These are phyloP conservation scores for Tipula confusa DNA, from an alignment of 2,888 invertebrate genomes.

Conservation along the genomic window DNA sequence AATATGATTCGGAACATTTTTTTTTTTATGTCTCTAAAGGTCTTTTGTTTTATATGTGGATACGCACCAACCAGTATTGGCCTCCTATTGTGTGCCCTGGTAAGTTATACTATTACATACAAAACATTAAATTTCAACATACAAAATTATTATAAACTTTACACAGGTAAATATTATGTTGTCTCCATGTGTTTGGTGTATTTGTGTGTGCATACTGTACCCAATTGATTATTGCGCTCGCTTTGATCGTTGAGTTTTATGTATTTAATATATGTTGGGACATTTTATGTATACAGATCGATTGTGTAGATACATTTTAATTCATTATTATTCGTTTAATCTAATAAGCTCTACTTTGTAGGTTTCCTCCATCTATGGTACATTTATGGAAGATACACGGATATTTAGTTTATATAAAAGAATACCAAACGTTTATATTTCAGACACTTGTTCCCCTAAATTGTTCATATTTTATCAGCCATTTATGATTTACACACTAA, in stretches of 20 bases:
- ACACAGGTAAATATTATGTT: constrained; percentile 25
- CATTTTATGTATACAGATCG: not conserved
- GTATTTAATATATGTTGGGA: not conserved
- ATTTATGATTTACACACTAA: too few species aligned
- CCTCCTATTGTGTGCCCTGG: constrained; percentile 30
- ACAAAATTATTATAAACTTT: not conserved
- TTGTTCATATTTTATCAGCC: too few species aligned
- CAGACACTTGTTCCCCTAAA: too few species aligned
- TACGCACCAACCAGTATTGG: not conserved
- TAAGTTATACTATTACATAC: not conserved
- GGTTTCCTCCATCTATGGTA: too few species aligned
- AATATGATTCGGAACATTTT: constrained; percentile 30
- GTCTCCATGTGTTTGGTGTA: not conserved
- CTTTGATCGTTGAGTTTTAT: not conserved
- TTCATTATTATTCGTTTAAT: too few species aligned
- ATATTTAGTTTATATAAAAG: too few species aligned
- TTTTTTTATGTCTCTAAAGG: constrained; percentile 26
- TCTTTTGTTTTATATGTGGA: not conserved
- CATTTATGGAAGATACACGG: too few species aligned
- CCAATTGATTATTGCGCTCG: not conserved
- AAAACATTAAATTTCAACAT: not conserved
- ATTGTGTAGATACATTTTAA: too few species aligned
- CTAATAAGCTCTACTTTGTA: too few species aligned
- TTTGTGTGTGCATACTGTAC: not conserved
- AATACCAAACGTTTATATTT: too few species aligned